Evolutionary conservation across 2,888 invertebrate species (phyloP).

Genomic region (Phorcus lineatus): DNA sequence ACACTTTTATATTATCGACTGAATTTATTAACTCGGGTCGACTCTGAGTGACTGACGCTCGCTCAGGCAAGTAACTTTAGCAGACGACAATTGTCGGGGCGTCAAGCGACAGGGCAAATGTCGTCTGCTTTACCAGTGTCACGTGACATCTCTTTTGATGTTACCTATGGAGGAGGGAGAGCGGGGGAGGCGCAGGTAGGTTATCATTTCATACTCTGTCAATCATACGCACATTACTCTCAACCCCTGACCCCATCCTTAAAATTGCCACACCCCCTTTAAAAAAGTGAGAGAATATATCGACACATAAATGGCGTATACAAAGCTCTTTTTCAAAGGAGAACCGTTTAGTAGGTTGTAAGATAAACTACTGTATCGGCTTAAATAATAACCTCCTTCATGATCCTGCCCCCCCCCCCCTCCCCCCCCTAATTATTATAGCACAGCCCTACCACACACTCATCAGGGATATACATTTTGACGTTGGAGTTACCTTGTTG

Average conservation of each 20-base stretch:
- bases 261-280: no score
- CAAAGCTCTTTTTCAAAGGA: no score
- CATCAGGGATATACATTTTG: no score
- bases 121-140: neutral
- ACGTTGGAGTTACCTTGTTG: no score
- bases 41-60: neutral
- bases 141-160: conserved; percentile 1
- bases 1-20: conserved; percentile 13
- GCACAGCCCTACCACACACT: no score
- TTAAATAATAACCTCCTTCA: no score
- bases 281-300: no score
- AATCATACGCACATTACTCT: neutral
- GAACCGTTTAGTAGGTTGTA: no score
- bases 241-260: neutral
- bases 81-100: conserved; percentile 4
- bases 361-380: no score
- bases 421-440: no score
- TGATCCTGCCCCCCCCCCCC: no score
- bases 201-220: neutral
- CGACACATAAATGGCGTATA: no score
- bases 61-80: conserved; percentile 1
- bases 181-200: neutral
- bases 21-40: conserved; percentile 4
- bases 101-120: conserved; percentile 6
- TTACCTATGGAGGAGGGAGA: neutral